Conservation (phyloP, 2,797 vertebrate species). For the Zalophus californianus region DNA sequence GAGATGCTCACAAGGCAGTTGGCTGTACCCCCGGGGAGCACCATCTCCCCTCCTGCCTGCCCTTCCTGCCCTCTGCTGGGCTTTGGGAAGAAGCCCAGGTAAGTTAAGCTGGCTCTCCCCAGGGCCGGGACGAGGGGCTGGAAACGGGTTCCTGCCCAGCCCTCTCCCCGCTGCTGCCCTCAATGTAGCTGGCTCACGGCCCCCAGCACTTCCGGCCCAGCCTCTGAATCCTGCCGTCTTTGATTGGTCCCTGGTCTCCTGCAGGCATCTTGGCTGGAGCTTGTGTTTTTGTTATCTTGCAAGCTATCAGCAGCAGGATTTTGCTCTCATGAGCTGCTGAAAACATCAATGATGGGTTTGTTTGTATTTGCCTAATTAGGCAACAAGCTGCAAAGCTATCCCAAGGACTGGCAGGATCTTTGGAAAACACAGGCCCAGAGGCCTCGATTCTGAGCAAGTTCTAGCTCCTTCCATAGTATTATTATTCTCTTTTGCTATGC, state of each 20-base stretch:
- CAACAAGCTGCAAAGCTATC: constrained; percentile 79
- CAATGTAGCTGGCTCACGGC: background rate
- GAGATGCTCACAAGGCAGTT: background rate
- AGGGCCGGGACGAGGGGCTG: background rate
- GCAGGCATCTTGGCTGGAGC: constrained; percentile 75
- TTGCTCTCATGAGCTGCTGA: constrained; percentile 84
- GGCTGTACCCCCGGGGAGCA: background rate
- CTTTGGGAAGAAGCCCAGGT: background rate
- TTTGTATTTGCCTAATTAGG: constrained; percentile 89
- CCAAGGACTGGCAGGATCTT: constrained; percentile 81
- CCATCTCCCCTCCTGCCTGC: background rate
- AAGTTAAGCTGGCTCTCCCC: background rate
- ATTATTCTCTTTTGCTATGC: constrained; percentile 16
- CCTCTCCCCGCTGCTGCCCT: background rate
- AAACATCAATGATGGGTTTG: constrained; percentile 88
- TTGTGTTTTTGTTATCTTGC: constrained; percentile 69
- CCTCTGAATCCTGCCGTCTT: background rate
- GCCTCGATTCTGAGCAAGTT: constrained; percentile 71
- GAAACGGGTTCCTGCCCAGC: background rate
- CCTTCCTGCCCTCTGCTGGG: constrained; percentile 35
- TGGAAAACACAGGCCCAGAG: constrained; percentile 71
- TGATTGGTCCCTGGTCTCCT: constrained; percentile 49
- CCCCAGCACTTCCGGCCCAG: background rate
- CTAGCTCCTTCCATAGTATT: constrained; percentile 59
- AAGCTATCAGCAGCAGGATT: constrained; percentile 85